Evolutionary conservation across 2,888 invertebrate genomes (phyloP), one percentile per base, ranked within the genome.

Genomic region (Dastarcus helophoroides): DNA sequence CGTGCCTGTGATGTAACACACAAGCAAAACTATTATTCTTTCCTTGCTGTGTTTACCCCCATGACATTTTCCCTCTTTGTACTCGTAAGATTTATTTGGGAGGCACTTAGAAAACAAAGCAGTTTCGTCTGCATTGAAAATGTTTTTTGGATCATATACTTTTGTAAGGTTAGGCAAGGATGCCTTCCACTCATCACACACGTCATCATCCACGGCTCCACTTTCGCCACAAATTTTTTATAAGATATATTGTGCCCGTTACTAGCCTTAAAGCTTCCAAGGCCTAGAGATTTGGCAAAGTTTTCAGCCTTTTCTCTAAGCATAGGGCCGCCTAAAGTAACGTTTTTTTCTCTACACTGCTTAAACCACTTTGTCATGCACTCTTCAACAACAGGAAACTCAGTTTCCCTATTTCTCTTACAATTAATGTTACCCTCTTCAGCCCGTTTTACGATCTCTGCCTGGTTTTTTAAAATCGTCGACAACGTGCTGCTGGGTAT

Each of bases 261-360:
- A 31, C 34, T 35, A 31, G 32, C 35, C 30, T 22, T 35, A 37
- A 39, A 40, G 10, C 31, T 35, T 25, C 32, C 13, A 4, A 32
- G 32, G 32, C 35, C n/a, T n/a, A n/a, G n/a, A n/a, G n/a, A n/a
- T n/a, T n/a, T n/a, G n/a, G n/a, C n/a, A n/a, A n/a, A n/a, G n/a
- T n/a, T n/a, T n/a, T n/a, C n/a, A n/a, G n/a, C n/a, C n/a, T n/a
- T n/a, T n/a, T n/a, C n/a, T n/a, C n/a, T n/a, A n/a, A n/a, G n/a
- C n/a, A n/a, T n/a, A n/a, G n/a, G n/a, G n/a, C n/a, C n/a, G n/a
- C n/a, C n/a, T n/a, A n/a, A n/a, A n/a, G n/a, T n/a, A n/a, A n/a
- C n/a, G n/a, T n/a, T n/a, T n/a, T n/a, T n/a, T n/a, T n/a, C n/a
- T n/a, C n/a, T n/a, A n/a, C n/a, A n/a, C n/a, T n/a, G n/a, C n/a